Conservation (phyloP, 2,113 vertebrate genomes). For the Elephas maximus region DNA sequence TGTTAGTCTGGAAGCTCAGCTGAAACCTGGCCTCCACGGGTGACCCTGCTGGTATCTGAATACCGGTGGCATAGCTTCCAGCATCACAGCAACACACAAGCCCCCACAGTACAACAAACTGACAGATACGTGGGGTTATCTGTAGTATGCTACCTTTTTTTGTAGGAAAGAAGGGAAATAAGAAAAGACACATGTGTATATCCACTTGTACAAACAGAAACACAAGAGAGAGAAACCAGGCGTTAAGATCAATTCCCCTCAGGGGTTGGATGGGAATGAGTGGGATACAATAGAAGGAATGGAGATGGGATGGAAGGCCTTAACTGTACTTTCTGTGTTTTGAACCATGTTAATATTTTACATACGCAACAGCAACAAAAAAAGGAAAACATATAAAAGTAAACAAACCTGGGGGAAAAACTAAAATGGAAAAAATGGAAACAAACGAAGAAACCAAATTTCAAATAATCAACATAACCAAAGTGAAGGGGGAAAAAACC, state of each 20-base stretch:
- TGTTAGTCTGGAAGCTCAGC: no score
- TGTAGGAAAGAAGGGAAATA: not conserved
- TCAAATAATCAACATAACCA: conserved; percentile 41
- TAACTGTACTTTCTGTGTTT: conserved; percentile 21
- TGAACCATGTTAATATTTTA: conserved; percentile 12
- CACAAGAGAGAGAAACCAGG: not conserved
- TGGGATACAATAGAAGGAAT: not conserved
- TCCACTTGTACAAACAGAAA: conserved; percentile 47
- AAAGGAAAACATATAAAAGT: conserved; percentile 12
- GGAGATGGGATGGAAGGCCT: not conserved
- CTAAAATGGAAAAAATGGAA: not conserved
- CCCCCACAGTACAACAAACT: no score
- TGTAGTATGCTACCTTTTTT: not conserved
- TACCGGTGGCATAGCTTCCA: no score
- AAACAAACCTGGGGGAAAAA: not conserved
- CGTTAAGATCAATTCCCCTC: not conserved
- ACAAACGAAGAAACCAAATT: not conserved
- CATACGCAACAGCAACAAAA: conserved; percentile 10
- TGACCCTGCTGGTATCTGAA: no score
- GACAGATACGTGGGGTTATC: not conserved
- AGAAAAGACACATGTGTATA: not conserved
- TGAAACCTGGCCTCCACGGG: no score
- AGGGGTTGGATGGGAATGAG: not conserved
- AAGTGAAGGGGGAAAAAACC: conserved; percentile 8
- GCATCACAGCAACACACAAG: no score